Percentiles rank a stretch among this genome's conserved stretches.
These are phyloP conservation scores for Glossophaga mutica DNA, from an alignment of 2,797 vertebrate genomes.

Conservation along the genomic window DNA sequence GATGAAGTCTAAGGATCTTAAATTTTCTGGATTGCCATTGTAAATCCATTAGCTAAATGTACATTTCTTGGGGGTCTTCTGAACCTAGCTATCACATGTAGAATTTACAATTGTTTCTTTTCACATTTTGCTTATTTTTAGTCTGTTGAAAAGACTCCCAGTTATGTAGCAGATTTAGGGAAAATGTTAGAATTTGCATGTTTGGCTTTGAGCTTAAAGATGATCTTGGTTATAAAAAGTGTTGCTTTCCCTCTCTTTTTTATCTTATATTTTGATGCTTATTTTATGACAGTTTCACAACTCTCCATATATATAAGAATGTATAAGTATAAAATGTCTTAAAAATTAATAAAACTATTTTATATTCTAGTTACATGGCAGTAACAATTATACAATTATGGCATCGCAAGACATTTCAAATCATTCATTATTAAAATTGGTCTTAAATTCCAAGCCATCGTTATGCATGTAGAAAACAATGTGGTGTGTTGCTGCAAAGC, in stretches of 20 bases:
- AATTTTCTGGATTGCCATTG: conserved; percentile 40
- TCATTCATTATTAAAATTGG: background rate
- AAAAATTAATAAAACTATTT: background rate
- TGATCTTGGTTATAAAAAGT: conserved; percentile 59
- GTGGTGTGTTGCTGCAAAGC: background rate
- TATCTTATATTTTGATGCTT: conserved; percentile 42
- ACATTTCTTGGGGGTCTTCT: conserved; percentile 31
- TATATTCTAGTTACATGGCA: background rate
- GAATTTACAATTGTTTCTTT: conserved; percentile 67
- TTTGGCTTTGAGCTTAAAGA: conserved; percentile 71
- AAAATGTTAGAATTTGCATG: conserved; percentile 77
- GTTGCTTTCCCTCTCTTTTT: background rate
- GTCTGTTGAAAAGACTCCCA: conserved; percentile 56
- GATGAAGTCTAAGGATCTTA: conserved; percentile 27
- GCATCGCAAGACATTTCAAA: background rate
- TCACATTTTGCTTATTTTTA: conserved; percentile 69
- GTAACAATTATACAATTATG: background rate
- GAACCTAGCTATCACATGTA: background rate
- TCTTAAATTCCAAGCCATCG: background rate
- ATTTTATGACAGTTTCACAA: conserved; percentile 6
- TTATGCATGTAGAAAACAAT: background rate
- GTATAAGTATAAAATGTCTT: background rate
- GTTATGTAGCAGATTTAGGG: conserved; percentile 69
- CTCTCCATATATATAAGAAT: background rate
- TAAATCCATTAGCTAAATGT: conserved; percentile 46